These are phyloP conservation scores for Atta colombica DNA, from an alignment of 1,140 invertebrate genomes.

Conservation along the genomic window DNA sequence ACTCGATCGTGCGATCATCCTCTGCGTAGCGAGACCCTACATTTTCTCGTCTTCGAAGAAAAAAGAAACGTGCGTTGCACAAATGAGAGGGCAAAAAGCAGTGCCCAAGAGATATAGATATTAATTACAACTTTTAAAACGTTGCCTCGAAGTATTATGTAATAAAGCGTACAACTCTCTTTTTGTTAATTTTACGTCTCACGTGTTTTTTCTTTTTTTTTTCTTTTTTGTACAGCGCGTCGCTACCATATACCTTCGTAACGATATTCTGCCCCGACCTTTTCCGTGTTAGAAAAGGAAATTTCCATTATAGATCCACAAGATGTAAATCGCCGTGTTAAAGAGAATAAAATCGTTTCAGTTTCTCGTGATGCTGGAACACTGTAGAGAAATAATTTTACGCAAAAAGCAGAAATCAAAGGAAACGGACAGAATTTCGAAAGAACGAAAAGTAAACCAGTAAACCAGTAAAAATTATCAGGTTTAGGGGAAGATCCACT, in stretches of 20 bases:
- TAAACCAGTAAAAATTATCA: background rate
- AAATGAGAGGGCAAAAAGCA: background rate
- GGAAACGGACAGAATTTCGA: conserved; percentile 3
- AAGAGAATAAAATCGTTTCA: background rate
- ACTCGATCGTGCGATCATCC: conserved; percentile 13
- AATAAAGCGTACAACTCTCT: conserved; percentile 48
- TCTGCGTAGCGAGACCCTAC: background rate
- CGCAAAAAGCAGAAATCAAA: background rate
- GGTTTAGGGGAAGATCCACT: background rate
- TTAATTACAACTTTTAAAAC: conserved; percentile 33
- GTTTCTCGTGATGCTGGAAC: background rate
- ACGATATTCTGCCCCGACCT: background rate
- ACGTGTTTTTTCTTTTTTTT: conserved; percentile 35
- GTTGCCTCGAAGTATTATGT: conserved; percentile 57
- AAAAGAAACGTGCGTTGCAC: conserved; percentile 11
- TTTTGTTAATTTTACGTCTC: conserved; percentile 44
- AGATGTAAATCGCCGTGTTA: background rate
- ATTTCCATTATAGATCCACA: background rate
- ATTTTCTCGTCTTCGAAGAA: conserved; percentile 22
- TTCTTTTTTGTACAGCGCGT: background rate
- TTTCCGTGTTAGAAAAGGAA: conserved; percentile 3
- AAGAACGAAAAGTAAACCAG: background rate
- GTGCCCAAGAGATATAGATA: background rate
- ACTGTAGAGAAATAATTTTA: background rate
- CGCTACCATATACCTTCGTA: background rate